Base-by-base conservation (phyloP, 2,888 invertebrate species). In the Rugalucina vietnamica region DNA sequence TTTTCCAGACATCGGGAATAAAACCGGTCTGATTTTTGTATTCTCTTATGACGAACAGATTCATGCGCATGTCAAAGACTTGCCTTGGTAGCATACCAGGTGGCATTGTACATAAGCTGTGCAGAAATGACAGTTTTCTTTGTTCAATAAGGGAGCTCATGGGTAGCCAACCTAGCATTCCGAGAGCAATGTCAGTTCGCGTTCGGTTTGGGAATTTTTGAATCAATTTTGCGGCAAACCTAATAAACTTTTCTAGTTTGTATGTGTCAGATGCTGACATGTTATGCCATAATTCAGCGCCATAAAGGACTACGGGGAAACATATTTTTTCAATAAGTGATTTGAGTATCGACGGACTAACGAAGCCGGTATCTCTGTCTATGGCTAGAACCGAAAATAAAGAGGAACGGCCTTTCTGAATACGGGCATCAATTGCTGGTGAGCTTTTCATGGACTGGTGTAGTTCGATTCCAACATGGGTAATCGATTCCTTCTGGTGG, bases 381-480 rank as follows among this genome's bases (percentile, higher is more conserved):
- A 70, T 34, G 12, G 70, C 70, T 70, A 70, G 37, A n/a, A 70
- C 37, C n/a, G 70, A 70, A 37, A 70, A 70, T 29, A 70, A 29
- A 29, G 60, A 60, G 8, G 60, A 3, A 1, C 60, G 24, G 5
- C 60, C 60, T 60, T 60, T 70, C 24, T 37, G 18, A n/a, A 70
- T 70, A 8, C 75, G 57, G 3, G 54, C 60, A 34, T 75, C 75
- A 4, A 75, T 37, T 12, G 75, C 60, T 1, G n/a, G 1, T 36
- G 75, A 57, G 29, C 34, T 54, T 29, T 75, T 76, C 10, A 39
- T 14, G 1, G 76, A 69, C 12, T 43, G 24, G 39, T 43, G 50
- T 21, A 76, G 36, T 76, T 50, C 50, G n/a, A 76, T 69, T 69
- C 69, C 76, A 34, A 29, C 76, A n/a, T 76, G 76, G 1, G 65